Evolutionary conservation across 2,797 vertebrate genomes (phyloP).

Genomic region (Kryptolebias ocellatus): DNA sequence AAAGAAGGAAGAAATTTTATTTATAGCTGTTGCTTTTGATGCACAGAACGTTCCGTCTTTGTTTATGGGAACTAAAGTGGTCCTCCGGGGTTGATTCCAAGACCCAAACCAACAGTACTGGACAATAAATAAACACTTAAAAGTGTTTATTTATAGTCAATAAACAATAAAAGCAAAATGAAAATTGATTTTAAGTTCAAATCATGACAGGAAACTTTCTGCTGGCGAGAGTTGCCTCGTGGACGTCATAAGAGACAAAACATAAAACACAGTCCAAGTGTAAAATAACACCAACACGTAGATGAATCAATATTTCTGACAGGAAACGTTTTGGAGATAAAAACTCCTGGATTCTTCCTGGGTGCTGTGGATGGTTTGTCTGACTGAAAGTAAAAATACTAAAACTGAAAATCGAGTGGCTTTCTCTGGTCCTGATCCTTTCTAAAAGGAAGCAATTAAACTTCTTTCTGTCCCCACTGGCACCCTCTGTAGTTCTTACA

Average conservation of each 20-base stretch:
- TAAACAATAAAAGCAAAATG: background rate
- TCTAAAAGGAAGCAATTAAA: conserved; percentile 5
- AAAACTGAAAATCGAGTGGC: conserved; percentile 9
- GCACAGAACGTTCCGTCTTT: conserved; percentile 5
- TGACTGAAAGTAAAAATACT: conserved; percentile 14
- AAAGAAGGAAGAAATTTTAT: background rate
- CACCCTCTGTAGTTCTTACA: background rate
- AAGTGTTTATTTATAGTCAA: background rate
- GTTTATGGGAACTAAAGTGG: conserved; percentile 10
- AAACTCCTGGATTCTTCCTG: conserved; percentile 8
- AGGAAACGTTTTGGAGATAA: conserved; percentile 4
- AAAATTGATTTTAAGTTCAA: conserved; percentile 11
- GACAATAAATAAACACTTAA: conserved; percentile 7
- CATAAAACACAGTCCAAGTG: background rate
- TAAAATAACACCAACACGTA: conserved; percentile 5
- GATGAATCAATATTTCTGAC: conserved; percentile 27
- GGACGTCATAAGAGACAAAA: background rate
- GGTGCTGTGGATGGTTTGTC: background rate
- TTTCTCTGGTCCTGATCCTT: conserved; percentile 19
- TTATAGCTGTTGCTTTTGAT: conserved; percentile 22
- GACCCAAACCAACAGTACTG: conserved; percentile 13
- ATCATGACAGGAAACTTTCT: conserved; percentile 5
- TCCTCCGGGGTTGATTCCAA: conserved; percentile 3
- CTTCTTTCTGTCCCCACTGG: background rate
- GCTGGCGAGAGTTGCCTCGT: background rate